Percentiles rank a stretch among this genome's conserved stretches.
These are phyloP conservation scores for Lasiommata megera DNA, from an alignment of 2,888 invertebrate species.

Conservation along the genomic window DNA sequence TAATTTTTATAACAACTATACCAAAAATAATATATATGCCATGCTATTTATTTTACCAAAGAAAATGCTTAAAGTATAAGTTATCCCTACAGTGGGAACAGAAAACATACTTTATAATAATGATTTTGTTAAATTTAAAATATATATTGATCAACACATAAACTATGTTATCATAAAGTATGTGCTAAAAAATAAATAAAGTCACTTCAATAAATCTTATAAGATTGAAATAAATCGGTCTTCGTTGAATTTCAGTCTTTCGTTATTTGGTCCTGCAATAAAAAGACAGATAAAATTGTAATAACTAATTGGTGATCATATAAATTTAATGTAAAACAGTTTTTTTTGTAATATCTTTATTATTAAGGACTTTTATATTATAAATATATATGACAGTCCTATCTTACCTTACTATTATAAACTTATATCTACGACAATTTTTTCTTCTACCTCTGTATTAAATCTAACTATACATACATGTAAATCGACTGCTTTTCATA, in stretches of 20 bases:
- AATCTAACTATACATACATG: too few relatives aligned
- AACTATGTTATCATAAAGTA: not conserved
- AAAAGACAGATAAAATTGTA: constrained; percentile 28
- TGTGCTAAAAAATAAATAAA: constrained; percentile 8
- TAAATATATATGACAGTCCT: too few relatives aligned
- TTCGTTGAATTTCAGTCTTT: constrained; percentile 74
- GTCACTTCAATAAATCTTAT: not conserved
- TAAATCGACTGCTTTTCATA: too few relatives aligned
- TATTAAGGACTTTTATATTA: too few relatives aligned
- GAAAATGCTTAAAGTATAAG: not conserved
- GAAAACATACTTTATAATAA: not conserved
- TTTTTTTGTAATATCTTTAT: too few relatives aligned
- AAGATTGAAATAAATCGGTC: constrained; percentile 47
- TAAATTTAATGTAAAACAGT: too few relatives aligned
- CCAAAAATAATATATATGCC: not conserved
- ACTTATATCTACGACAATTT: too few relatives aligned
- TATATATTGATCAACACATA: not conserved
- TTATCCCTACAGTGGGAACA: constrained; percentile 12
- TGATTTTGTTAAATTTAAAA: not conserved
- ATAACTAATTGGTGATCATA: too few relatives aligned
- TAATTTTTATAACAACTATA: not conserved
- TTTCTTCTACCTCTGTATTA: too few relatives aligned
- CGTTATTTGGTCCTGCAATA: constrained; percentile 60
- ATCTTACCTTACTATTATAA: too few relatives aligned
- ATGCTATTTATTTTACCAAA: not conserved